Conservation (phyloP, 1,140 invertebrate species). For the Heliconius himera region DNA sequence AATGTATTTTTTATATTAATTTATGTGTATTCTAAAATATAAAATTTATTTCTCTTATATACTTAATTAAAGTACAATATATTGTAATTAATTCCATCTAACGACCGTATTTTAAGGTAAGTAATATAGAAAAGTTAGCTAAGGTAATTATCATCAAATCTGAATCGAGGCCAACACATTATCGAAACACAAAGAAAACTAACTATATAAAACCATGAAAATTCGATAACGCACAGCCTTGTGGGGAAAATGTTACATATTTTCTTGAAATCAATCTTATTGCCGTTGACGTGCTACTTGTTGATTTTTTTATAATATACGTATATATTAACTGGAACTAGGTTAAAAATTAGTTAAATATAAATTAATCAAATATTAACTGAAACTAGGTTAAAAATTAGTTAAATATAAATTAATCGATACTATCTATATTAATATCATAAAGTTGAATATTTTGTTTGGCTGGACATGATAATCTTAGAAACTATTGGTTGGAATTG, state of each 20-base stretch:
- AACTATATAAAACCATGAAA: slow-evolving; percentile 26
- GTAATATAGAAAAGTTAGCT: neutral
- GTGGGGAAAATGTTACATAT: slow-evolving; percentile 6
- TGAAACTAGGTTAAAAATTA: neutral
- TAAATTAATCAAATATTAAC: no score
- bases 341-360: neutral
- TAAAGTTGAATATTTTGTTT: no score
- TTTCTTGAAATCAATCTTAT: slow-evolving; percentile 3
- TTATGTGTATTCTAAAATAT: no score
- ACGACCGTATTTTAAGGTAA: neutral
- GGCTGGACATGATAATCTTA: no score
- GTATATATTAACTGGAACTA: neutral
- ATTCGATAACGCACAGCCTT: slow-evolving; percentile 26
- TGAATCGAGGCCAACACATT: slow-evolving; percentile 25
- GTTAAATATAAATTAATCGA: no score
- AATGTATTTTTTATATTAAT: no score
- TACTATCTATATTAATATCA: no score
- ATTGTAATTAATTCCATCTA: neutral
- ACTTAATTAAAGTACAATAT: no score
- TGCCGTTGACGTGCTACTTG: neutral
- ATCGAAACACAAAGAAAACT: slow-evolving; percentile 21
- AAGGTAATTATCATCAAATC: slow-evolving; percentile 23
- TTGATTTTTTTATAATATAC: neutral
- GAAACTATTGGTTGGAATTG: no score
- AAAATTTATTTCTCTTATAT: no score